phyloP scores from a whole-genome alignment of 2,797 vertebrate species.

The Psittacula derbiana region DNA sequence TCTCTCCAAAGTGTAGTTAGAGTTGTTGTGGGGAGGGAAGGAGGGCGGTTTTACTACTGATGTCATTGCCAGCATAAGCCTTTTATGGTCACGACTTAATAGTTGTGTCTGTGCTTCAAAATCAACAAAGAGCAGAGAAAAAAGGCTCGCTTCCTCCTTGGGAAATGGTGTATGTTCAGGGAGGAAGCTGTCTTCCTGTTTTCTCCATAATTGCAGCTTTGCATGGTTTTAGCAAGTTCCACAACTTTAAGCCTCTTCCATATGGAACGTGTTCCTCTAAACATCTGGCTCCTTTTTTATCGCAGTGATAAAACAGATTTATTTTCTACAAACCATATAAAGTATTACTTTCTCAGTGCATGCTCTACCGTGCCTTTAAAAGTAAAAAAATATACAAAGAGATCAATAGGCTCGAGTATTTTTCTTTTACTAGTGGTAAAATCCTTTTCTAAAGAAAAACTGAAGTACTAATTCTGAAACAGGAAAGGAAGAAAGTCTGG shows the following conservation, averaged over 20 bases:
- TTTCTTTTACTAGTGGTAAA: slow-evolving; percentile 11
- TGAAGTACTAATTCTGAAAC: slow-evolving; percentile 23
- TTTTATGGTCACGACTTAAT: slow-evolving; percentile 79
- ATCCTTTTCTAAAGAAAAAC: slow-evolving; percentile 26
- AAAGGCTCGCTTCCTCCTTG: slow-evolving; percentile 84
- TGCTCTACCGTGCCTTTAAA: slow-evolving; percentile 25
- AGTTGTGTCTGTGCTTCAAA: slow-evolving; percentile 79
- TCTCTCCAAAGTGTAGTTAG: slow-evolving; percentile 32
- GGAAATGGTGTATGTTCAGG: slow-evolving; percentile 87
- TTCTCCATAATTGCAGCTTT: slow-evolving; percentile 84
- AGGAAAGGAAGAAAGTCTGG: slow-evolving; percentile 12
- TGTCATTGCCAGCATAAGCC: slow-evolving; percentile 61
- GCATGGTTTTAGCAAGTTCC: slow-evolving; percentile 82
- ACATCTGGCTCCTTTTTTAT: slow-evolving; percentile 82
- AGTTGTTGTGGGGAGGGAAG: slow-evolving; percentile 5
- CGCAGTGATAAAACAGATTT: slow-evolving; percentile 63
- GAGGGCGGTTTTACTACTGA: slow-evolving; percentile 17
- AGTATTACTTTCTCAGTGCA: slow-evolving; percentile 47
- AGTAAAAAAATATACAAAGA: slow-evolving; percentile 11
- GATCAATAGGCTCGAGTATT: neutral
- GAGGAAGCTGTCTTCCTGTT: slow-evolving; percentile 96
- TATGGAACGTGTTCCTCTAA: slow-evolving; percentile 77
- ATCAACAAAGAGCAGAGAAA: slow-evolving; percentile 80
- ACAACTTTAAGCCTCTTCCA: slow-evolving; percentile 78
- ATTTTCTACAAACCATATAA: slow-evolving; percentile 61